A percentile compares a stretch with the other conserved stretches of the same genome.
Conservation (phyloP, 2,113 vertebrate species). For the Pungitius pungitius region DNA sequence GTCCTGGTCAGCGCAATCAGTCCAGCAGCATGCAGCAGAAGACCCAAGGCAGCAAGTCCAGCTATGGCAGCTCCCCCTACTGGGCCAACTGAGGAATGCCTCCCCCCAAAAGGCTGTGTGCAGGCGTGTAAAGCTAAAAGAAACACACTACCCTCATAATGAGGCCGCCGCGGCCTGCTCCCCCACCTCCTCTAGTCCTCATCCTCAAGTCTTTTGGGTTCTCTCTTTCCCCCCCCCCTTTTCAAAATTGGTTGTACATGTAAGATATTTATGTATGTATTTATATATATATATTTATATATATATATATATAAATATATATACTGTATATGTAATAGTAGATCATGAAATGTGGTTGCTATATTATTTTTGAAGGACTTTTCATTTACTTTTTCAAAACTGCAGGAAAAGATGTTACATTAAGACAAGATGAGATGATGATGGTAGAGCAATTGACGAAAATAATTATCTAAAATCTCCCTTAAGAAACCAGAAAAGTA, state of each 20-base stretch:
- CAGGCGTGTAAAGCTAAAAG: conserved; percentile 55
- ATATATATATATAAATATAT: conserved; percentile 87
- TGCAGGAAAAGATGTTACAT: conserved; percentile 82
- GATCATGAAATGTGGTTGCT: conserved; percentile 82
- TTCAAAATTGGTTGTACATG: conserved; percentile 83
- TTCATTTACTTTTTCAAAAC: conserved; percentile 83
- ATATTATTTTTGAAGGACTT: conserved; percentile 85
- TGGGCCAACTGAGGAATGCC: conserved; percentile 80
- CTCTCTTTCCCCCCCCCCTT: conserved; percentile 63
- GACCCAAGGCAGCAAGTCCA: conserved; percentile 82
- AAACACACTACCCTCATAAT: conserved; percentile 68
- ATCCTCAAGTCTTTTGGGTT: conserved; percentile 73
- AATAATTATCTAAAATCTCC: conserved; percentile 56
- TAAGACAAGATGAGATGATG: conserved; percentile 53
- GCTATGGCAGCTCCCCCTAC: conserved; percentile 82
- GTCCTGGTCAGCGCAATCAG: conserved; percentile 80
- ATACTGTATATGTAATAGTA: conserved; percentile 86
- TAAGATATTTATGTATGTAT: conserved; percentile 89
- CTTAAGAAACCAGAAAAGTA: conserved; percentile 56
- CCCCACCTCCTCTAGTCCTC: conserved; percentile 76
- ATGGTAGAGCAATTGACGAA: conserved; percentile 46
- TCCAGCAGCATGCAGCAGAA: conserved; percentile 84
- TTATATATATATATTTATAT: conserved; percentile 87
- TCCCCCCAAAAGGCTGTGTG: conserved; percentile 54
- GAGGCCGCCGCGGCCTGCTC: conserved; percentile 45